phyloP scores from a whole-genome alignment of 2,113 vertebrate genomes.

The Eurystomus gularis region DNA sequence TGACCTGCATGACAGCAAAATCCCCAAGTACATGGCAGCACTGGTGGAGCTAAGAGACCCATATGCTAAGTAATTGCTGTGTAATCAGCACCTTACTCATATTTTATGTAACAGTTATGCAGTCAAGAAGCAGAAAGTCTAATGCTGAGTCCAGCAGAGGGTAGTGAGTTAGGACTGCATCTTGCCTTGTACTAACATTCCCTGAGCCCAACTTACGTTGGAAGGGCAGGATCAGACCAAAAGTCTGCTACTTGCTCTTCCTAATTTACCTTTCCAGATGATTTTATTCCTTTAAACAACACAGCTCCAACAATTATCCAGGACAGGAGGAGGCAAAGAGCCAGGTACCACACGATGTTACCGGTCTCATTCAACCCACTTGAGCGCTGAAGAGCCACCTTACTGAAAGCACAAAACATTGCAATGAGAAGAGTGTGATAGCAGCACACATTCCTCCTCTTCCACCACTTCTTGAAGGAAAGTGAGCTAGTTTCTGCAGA shows the following conservation, averaged over 20 bases:
- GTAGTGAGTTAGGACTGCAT: neutral
- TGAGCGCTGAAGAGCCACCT: conserved; percentile 83
- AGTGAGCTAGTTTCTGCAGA: neutral
- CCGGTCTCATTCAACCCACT: conserved; percentile 86
- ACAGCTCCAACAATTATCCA: conserved; percentile 83
- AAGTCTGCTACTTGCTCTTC: neutral
- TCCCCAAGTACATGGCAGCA: neutral
- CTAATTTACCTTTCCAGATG: conserved; percentile 90
- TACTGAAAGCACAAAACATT: conserved; percentile 67
- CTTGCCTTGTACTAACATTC: neutral
- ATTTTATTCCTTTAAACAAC: conserved; percentile 92
- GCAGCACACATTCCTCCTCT: neutral
- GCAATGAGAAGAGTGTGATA: neutral
- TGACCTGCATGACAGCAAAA: neutral
- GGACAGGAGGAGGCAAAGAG: conserved; percentile 89
- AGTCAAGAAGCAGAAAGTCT: neutral
- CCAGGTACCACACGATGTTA: conserved; percentile 89
- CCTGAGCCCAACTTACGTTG: rapidly evolving
- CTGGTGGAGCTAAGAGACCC: neutral
- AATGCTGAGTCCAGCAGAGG: neutral
- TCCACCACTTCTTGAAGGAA: neutral
- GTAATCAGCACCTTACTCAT: neutral
- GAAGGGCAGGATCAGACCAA: neutral
- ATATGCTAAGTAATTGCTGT: neutral
- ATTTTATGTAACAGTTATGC: neutral